Base-by-base conservation (phyloP, 2,888 invertebrate species). In the Pseudeuparius sepicola region DNA sequence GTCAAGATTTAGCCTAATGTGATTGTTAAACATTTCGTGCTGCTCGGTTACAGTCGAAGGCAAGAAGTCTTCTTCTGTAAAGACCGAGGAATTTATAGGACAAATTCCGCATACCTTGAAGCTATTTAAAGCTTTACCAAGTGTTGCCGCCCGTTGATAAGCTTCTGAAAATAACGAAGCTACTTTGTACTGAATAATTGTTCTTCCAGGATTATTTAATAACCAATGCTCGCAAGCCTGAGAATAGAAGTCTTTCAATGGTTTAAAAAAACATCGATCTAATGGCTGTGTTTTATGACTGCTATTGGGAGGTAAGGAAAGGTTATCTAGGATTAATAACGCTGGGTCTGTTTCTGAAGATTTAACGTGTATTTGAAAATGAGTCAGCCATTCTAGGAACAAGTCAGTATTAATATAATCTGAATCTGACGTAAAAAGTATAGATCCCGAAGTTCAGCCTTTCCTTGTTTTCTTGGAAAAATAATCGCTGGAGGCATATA, bases 391-490 rank as follows among this genome's bases (percentile, higher is more conserved):
- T n/a, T n/a, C n/a, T n/a, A n/a, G n/a, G n/a, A n/a, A n/a, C n/a
- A n/a, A n/a, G n/a, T n/a, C n/a, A n/a, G n/a, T n/a, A n/a, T n/a
- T n/a, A n/a, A n/a, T n/a, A n/a, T n/a, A n/a, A n/a, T n/a, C n/a
- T n/a, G n/a, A n/a, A n/a, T n/a, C n/a, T n/a, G n/a, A n/a, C n/a
- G n/a, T n/a, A n/a, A n/a, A n/a, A n/a, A n/a, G n/a, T n/a, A n/a
- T n/a, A n/a, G n/a, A n/a, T n/a, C n/a, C n/a, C n/a, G n/a, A n/a
- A n/a, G n/a, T n/a, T n/a, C n/a, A n/a, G n/a, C n/a, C n/a, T n/a
- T n/a, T n/a, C n/a, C n/a, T 11, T 15, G 15, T 47, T 42, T 45
- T 43, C 43, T 48, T 46, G 43, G 17, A 13, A 31, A 31, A 18
- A 31, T 18, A 4, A 31, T 11, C 4, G 10, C 31, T 3, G 31